These are phyloP conservation scores for Hoplostethus atlanticus DNA, from an alignment of 2,797 vertebrate species.

Conservation along the genomic window DNA sequence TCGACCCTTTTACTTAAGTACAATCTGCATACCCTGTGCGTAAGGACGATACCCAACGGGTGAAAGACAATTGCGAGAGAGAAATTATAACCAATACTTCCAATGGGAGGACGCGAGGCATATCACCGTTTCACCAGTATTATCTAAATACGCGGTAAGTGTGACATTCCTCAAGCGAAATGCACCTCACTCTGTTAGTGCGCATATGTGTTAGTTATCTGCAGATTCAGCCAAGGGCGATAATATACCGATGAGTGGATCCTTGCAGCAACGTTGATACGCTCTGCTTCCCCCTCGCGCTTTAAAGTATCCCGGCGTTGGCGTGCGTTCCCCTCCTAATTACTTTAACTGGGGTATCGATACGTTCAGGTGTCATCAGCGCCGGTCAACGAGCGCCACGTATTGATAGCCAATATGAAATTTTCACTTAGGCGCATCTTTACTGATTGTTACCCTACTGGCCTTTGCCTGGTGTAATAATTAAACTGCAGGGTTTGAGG, in stretches of 20 bases:
- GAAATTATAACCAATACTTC: slow-evolving; percentile 53
- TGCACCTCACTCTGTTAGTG: slow-evolving; percentile 25
- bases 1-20: slow-evolving; percentile 38
- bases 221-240: slow-evolving; percentile 38
- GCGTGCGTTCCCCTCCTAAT: slow-evolving; percentile 59
- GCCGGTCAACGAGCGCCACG: slow-evolving; percentile 32
- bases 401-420: slow-evolving; percentile 47
- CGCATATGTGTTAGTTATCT: slow-evolving; percentile 30
- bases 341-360: slow-evolving; percentile 58
- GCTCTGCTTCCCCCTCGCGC: slow-evolving; percentile 7
- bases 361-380: slow-evolving; percentile 67
- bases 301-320: slow-evolving; percentile 21
- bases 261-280: slow-evolving; percentile 34
- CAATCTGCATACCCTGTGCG: slow-evolving; percentile 33
- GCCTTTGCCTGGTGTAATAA: slow-evolving; percentile 9
- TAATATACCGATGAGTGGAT: slow-evolving; percentile 35
- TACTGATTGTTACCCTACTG: slow-evolving; percentile 1
- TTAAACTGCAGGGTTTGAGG: slow-evolving; percentile 3
- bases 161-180: slow-evolving; percentile 39
- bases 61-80: slow-evolving; percentile 65
- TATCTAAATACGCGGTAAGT: slow-evolving; percentile 75
- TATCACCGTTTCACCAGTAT: slow-evolving; percentile 24
- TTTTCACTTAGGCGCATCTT: slow-evolving; percentile 9
- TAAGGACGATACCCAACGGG: slow-evolving; percentile 58
- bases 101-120: slow-evolving; percentile 64